Evolutionary conservation across 2,797 vertebrate species (phyloP), one percentile per base, ranked within the genome.

Genomic region (Protosalanx chinensis): DNA sequence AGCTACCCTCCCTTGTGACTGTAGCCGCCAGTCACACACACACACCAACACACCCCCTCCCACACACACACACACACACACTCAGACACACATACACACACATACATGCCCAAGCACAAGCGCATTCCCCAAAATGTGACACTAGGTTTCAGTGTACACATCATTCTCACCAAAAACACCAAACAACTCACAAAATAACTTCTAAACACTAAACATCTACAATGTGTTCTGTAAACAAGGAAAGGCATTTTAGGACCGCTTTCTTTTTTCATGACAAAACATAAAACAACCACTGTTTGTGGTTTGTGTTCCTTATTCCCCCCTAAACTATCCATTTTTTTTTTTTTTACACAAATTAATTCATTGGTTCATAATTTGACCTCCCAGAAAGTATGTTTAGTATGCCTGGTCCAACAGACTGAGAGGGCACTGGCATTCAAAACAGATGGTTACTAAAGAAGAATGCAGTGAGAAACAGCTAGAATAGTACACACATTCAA

Each of bases 191-290:
- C 56, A 57, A 57, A 16, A 72, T 46, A 76, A 68, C 71, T 72
- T 83, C 70, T 76, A 72, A 72, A 76, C 68, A 75, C 13, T 79
- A 79, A 73, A 75, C 80, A 76, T 71, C 80, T 85, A 86, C 79
- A 87, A 62, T 15, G 18, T 73, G 82, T 80, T 71, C 78, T 67
- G 77, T 76, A 60, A 80, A 72, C 71, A 82, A 82, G 75, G 70
- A 70, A 46, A 46, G 41, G 41, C 8, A 66, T 51, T 71, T 67
- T 68, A 74, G 37, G 64, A 53, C 67, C 62, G 65, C 76, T 81
- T 75, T 69, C 72, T 77, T 81, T 75, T 69, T 74, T 68, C 67
- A 67, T 46, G 35, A 58, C 8, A 57, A 57, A 64, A 71, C 53
- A 15, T 12, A 72, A 12, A 56, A 32, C 65, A 60, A 60, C 58